Conservation (phyloP, 1,140 invertebrate genomes). For the Stenopsyche tienmushanensis region DNA sequence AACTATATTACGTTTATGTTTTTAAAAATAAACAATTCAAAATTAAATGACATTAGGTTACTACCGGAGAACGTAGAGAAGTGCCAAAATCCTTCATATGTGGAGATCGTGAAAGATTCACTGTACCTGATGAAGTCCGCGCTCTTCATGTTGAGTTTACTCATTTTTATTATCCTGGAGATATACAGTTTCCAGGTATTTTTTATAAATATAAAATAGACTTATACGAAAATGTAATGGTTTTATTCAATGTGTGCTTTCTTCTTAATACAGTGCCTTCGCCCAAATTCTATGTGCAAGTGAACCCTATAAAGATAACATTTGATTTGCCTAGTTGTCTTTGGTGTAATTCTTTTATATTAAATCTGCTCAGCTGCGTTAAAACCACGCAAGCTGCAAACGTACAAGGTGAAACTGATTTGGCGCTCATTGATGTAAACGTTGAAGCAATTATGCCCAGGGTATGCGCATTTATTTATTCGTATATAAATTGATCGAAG, state of each 20-base stretch:
- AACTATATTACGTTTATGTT: too few relatives aligned
- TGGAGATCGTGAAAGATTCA: conserved; percentile 82
- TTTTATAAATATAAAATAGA: background rate
- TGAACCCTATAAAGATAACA: conserved; percentile 84
- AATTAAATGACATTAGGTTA: conserved; percentile 44
- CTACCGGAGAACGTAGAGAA: conserved; percentile 50
- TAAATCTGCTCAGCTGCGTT: conserved; percentile 77
- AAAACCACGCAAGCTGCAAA: conserved; percentile 43
- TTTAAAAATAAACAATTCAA: background rate
- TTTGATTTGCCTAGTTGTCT: conserved; percentile 84
- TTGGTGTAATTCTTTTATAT: conserved; percentile 92
- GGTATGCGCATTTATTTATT: conserved; percentile 53
- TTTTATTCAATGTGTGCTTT: background rate
- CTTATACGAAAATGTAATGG: background rate
- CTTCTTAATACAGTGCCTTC: conserved; percentile 71
- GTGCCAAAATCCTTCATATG: conserved; percentile 47
- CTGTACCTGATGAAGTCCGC: conserved; percentile 84
- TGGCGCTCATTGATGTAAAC: conserved; percentile 81
- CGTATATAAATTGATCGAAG: too few relatives aligned
- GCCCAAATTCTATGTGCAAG: conserved; percentile 86
- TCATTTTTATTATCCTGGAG: conserved; percentile 95
- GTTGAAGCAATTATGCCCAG: conserved; percentile 89
- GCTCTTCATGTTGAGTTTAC: conserved; percentile 94
- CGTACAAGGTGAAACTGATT: conserved; percentile 50
- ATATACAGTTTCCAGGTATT: conserved; percentile 88